Evolutionary conservation across 1,140 invertebrate genomes (phyloP).

Genomic region (Drosophila oshimai): DNA sequence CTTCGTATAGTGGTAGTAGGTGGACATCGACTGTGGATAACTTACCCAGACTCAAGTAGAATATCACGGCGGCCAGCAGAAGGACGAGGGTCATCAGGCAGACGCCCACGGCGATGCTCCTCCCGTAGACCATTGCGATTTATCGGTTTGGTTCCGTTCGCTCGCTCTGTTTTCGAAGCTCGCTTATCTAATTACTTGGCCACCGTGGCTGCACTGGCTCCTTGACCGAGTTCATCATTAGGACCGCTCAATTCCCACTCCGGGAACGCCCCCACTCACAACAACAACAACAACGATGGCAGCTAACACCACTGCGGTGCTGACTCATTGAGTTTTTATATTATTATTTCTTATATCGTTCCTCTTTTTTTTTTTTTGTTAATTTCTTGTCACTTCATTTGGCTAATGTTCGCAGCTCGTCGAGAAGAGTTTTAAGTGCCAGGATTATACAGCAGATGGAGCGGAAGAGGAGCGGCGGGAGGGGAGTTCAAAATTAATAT

Average conservation of each 20-base stretch:
- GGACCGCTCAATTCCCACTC: slow-evolving; percentile 19
- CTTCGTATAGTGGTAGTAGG: too few relatives aligned
- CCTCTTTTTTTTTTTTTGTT: slow-evolving; percentile 10
- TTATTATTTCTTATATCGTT: slow-evolving; percentile 45
- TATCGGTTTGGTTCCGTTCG: slow-evolving; percentile 10
- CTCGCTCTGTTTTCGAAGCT: slow-evolving; percentile 18
- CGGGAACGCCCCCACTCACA: slow-evolving; percentile 33
- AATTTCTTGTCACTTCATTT: slow-evolving; percentile 66
- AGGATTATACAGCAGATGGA: slow-evolving; percentile 48
- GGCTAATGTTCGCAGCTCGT: slow-evolving; percentile 44
- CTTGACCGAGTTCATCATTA: slow-evolving; percentile 65
- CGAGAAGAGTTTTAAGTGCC: slow-evolving; percentile 39
- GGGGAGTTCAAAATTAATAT: slow-evolving; percentile 47
- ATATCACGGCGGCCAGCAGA: slow-evolving; percentile 61
- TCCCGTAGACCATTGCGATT: slow-evolving; percentile 70
- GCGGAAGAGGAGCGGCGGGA: slow-evolving; percentile 13
- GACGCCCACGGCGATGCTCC: slow-evolving; percentile 73
- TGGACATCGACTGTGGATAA: neutral
- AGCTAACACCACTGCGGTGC: slow-evolving; percentile 10
- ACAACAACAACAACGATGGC: slow-evolving; percentile 12
- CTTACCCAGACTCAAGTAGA: slow-evolving; percentile 75
- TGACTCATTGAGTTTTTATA: slow-evolving; percentile 41
- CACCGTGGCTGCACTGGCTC: slow-evolving; percentile 33
- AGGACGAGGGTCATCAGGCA: slow-evolving; percentile 58
- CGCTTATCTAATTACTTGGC: slow-evolving; percentile 65